Conservation (phyloP, 2,113 vertebrate genomes). For the Labeo catla region DNA sequence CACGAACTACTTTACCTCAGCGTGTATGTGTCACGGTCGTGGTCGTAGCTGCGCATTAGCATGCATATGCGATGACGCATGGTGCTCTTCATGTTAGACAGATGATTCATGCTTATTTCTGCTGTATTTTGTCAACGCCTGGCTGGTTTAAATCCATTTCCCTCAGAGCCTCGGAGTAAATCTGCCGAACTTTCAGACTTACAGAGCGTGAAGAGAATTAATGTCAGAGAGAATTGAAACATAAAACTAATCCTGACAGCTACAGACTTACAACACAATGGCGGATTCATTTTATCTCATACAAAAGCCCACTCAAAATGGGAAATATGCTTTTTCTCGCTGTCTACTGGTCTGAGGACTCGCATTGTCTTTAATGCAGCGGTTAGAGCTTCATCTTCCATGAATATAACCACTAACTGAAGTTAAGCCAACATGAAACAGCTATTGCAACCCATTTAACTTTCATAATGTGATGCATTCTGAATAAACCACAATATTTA, state of each 20-base stretch:
- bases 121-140: slow-evolving; percentile 25
- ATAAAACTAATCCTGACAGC: slow-evolving; percentile 67
- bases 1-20: not conserved
- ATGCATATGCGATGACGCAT: slow-evolving; percentile 1
- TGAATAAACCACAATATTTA: not conserved
- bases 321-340: slow-evolving; percentile 39
- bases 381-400: not conserved
- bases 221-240: slow-evolving; percentile 69
- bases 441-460: not conserved
- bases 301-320: slow-evolving; percentile 30
- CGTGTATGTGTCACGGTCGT: not conserved
- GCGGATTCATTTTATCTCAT: slow-evolving; percentile 44
- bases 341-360: not conserved
- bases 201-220: slow-evolving; percentile 64
- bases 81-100: not conserved
- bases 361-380: not conserved
- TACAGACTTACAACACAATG: slow-evolving; percentile 62
- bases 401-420: not conserved
- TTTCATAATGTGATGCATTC: not conserved
- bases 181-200: slow-evolving; percentile 14
- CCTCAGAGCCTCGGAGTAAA: slow-evolving; percentile 20
- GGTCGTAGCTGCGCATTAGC: not conserved
- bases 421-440: not conserved
- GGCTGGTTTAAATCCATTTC: slow-evolving; percentile 29
- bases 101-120: slow-evolving; percentile 14